phyloP scores from a whole-genome alignment of 2,113 vertebrate species.

The Hymenochirus boettgeri region DNA sequence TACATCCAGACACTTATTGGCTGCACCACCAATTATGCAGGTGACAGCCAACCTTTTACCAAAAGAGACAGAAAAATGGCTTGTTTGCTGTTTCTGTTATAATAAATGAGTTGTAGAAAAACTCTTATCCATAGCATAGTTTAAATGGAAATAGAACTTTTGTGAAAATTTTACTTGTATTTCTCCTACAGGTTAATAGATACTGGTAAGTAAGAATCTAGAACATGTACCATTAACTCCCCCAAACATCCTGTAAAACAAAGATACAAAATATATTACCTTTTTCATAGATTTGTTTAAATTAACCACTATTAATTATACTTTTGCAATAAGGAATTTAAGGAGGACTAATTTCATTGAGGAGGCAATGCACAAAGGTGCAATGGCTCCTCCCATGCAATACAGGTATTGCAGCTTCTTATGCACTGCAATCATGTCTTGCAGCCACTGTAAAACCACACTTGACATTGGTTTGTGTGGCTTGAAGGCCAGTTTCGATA shows the following conservation, averaged over 20 bases:
- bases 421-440: too few species aligned
- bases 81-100: slow-evolving; percentile 1
- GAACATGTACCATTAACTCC: background rate
- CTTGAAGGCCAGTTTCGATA: too few species aligned
- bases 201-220: background rate
- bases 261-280: too few species aligned
- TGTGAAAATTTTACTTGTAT: background rate
- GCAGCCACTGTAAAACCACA: too few species aligned
- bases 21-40: slow-evolving; percentile 16
- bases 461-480: too few species aligned
- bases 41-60: slow-evolving; percentile 14
- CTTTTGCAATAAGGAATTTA: too few species aligned
- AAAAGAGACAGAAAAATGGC: slow-evolving; percentile 3
- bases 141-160: background rate
- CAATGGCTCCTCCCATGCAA: too few species aligned
- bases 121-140: background rate
- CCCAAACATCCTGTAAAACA: background rate
- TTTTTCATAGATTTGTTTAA: too few species aligned
- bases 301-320: too few species aligned
- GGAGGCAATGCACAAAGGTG: too few species aligned
- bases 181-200: background rate
- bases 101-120: slow-evolving; percentile 12
- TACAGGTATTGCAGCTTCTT: too few species aligned
- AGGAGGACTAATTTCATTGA: too few species aligned
- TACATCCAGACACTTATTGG: slow-evolving; percentile 55